Percentiles rank a stretch among this genome's conserved stretches.
phyloP scores from a whole-genome alignment of 1,140 invertebrate species.

The Drosophila arawakana region DNA sequence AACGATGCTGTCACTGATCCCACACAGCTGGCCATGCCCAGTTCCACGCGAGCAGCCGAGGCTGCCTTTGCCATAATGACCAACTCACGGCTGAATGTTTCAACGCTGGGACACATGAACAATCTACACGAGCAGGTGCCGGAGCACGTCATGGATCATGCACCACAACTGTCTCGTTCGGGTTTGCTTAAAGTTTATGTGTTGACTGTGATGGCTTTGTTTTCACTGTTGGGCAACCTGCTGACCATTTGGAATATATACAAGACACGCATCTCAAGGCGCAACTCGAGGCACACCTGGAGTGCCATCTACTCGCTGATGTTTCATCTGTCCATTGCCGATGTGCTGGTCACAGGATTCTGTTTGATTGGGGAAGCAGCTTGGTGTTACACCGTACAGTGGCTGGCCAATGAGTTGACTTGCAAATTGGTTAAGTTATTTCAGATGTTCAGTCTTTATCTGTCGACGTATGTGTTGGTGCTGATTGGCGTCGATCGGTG shows the following conservation, averaged over 20 bases:
- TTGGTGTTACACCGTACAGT: slow-evolving; percentile 92
- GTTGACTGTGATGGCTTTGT: slow-evolving; percentile 88
- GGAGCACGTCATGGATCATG: slow-evolving; percentile 86
- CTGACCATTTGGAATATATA: slow-evolving; percentile 91
- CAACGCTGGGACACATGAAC: slow-evolving; percentile 61
- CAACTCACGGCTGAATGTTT: slow-evolving; percentile 40
- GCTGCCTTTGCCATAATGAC: slow-evolving; percentile 64
- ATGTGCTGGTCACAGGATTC: slow-evolving; percentile 92
- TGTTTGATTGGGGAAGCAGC: slow-evolving; percentile 91
- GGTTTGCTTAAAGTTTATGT: slow-evolving; percentile 88
- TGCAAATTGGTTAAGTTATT: slow-evolving; percentile 93
- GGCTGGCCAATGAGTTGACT: slow-evolving; percentile 90
- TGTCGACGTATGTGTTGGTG: slow-evolving; percentile 93
- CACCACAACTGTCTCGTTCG: slow-evolving; percentile 86
- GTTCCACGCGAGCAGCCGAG: slow-evolving; percentile 27
- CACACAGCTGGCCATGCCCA: background rate
- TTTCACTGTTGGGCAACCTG: slow-evolving; percentile 90
- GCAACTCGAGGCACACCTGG: slow-evolving; percentile 86
- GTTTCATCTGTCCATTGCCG: slow-evolving; percentile 90
- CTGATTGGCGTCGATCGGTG: slow-evolving; percentile 93
- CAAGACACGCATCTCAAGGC: slow-evolving; percentile 85
- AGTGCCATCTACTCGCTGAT: slow-evolving; percentile 91
- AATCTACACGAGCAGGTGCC: slow-evolving; percentile 64
- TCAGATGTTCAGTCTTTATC: slow-evolving; percentile 92
- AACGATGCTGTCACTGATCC: slow-evolving; percentile 3